Conservation (phyloP, 2,888 invertebrate species). For the Belgica antarctica region DNA sequence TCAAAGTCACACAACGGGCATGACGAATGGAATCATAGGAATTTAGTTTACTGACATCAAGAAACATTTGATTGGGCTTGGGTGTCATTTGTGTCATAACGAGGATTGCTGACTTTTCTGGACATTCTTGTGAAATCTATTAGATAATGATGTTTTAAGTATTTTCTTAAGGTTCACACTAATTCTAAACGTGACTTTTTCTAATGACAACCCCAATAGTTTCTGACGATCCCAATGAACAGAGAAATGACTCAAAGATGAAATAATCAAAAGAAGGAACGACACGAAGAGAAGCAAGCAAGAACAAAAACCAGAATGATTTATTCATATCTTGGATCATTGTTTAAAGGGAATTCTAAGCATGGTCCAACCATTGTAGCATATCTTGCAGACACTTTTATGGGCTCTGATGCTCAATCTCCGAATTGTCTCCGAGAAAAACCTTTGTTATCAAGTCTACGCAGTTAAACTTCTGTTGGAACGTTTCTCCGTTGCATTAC, state of each 20-base stretch:
- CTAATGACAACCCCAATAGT: no score
- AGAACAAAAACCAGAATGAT: constrained; percentile 26
- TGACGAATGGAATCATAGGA: not conserved
- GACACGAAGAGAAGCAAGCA: constrained; percentile 15
- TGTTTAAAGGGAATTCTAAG: constrained; percentile 35
- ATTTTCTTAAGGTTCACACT: no score
- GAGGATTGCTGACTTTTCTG: no score
- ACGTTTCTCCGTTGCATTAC: not conserved
- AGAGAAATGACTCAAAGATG: not conserved
- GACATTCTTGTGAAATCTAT: no score
- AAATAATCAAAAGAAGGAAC: constrained; percentile 12
- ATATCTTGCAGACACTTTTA: constrained; percentile 43
- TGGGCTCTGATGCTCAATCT: constrained; percentile 28
- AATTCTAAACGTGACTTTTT: no score
- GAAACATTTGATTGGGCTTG: not conserved
- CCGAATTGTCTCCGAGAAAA: not conserved
- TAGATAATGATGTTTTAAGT: no score
- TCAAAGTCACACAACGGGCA: constrained; percentile 7
- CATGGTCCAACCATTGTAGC: constrained; percentile 23
- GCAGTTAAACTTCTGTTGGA: not conserved
- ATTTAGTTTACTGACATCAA: not conserved
- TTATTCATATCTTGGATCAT: constrained; percentile 32
- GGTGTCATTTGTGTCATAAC: no score
- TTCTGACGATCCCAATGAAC: not conserved
- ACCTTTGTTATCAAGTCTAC: not conserved